Percentiles rank a stretch among this genome's conserved stretches.
phyloP scores from a whole-genome alignment of 2,113 vertebrate species.

The Micronycteris hirsuta region DNA sequence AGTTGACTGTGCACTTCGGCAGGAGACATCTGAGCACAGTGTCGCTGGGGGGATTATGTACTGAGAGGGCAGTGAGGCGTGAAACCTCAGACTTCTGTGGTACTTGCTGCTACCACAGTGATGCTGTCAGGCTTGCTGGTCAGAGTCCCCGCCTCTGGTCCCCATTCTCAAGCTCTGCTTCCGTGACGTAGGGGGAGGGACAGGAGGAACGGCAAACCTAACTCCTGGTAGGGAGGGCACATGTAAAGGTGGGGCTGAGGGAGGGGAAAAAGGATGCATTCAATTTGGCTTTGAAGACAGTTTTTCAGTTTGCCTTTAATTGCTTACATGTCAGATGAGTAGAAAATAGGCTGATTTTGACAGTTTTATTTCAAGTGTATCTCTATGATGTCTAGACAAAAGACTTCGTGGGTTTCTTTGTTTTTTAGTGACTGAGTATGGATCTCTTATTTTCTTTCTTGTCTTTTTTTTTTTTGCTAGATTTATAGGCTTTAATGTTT shows the following conservation, averaged over 20 bases:
- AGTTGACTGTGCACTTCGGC: background rate
- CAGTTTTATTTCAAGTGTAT: background rate
- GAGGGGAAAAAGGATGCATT: background rate
- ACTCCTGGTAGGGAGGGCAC: background rate
- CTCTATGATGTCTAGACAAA: background rate
- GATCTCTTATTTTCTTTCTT: background rate
- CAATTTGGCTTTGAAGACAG: background rate
- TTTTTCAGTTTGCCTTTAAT: background rate
- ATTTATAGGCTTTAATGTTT: background rate
- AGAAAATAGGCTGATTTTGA: background rate
- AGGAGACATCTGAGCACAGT: conserved; percentile 31
- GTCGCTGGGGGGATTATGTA: conserved; percentile 17
- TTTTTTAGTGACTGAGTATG: background rate
- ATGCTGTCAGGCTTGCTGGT: background rate
- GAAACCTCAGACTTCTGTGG: conserved; percentile 58
- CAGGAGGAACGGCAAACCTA: background rate
- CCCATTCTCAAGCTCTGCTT: background rate
- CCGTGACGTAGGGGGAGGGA: background rate
- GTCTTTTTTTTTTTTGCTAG: conserved; percentile 13
- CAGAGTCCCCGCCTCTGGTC: background rate
- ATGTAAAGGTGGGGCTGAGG: background rate
- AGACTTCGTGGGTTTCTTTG: background rate
- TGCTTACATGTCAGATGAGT: background rate
- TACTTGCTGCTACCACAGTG: conserved; percentile 31
- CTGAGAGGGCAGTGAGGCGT: conserved; percentile 30